Conservation (phyloP, 2,797 vertebrate species). For the Huso huso region DNA sequence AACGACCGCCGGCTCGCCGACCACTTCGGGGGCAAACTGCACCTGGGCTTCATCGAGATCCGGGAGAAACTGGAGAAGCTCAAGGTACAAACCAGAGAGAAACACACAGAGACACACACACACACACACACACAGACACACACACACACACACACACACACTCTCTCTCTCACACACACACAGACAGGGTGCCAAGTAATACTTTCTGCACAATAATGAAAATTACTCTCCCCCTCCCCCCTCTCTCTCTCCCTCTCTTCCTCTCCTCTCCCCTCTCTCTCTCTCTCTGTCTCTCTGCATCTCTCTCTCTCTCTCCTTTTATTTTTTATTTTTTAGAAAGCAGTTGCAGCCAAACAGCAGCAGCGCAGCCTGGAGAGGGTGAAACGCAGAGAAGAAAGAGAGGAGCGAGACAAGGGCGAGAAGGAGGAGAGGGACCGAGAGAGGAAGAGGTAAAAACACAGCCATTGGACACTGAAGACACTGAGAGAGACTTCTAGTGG, state of each 20-base stretch:
- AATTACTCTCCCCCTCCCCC: no score
- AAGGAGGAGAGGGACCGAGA: slow-evolving; percentile 61
- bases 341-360: slow-evolving; percentile 90
- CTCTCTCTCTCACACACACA: no score
- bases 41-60: slow-evolving; percentile 95
- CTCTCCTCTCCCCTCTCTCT: neutral
- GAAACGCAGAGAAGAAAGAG: slow-evolving; percentile 76
- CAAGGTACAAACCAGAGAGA: slow-evolving; percentile 53
- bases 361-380: slow-evolving; percentile 74
- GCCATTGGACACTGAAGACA: no score
- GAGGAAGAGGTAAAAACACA: no score
- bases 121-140: neutral
- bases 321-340: slow-evolving; percentile 61
- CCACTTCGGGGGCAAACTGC: slow-evolving; percentile 96
- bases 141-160: no score
- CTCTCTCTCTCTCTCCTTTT: neutral
- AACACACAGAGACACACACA: slow-evolving; percentile 6
- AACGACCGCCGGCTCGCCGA: slow-evolving; percentile 92
- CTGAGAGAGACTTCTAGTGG: no score
- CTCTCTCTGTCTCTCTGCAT: neutral
- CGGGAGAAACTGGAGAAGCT: slow-evolving; percentile 94
- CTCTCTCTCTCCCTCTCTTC: no score
- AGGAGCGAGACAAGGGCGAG: slow-evolving; percentile 62
- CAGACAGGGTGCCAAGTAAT: no score
- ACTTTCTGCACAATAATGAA: no score